Evolutionary conservation across 2,113 vertebrate species (phyloP).

Genomic region (Athene noctua): DNA sequence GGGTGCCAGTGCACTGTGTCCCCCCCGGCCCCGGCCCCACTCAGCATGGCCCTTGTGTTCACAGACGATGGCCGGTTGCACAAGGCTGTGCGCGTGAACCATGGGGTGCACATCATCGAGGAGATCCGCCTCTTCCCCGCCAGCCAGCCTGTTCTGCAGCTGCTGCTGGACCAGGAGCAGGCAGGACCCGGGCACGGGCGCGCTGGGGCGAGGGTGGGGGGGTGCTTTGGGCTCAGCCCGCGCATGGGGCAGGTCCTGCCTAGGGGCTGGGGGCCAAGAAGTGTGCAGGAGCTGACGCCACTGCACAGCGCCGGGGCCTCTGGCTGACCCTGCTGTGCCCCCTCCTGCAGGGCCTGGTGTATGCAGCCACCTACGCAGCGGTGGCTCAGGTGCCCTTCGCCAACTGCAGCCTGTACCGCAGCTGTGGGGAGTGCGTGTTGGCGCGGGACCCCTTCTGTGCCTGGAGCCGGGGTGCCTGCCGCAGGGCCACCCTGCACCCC

Average conservation of each 20-base stretch:
- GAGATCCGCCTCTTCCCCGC: conserved; percentile 83
- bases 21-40: rapidly evolving
- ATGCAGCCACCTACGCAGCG: conserved; percentile 80
- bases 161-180: conserved; percentile 80
- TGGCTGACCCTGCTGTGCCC: rapidly evolving
- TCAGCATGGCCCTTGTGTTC: neutral
- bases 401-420: conserved; percentile 91
- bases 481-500: conserved; percentile 6
- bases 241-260: neutral
- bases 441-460: conserved; percentile 94
- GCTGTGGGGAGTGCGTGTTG: conserved; percentile 92
- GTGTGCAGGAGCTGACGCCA: rapidly evolving
- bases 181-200: neutral
- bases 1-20: rapidly evolving
- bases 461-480: conserved; percentile 82
- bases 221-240: neutral
- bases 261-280: neutral
- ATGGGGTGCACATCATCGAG: conserved; percentile 85
- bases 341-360: conserved; percentile 79
- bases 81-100: conserved; percentile 84
- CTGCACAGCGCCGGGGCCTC: rapidly evolving
- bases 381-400: conserved; percentile 88
- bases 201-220: rapidly evolving
- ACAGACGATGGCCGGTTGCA: conserved; percentile 90
- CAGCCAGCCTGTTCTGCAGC: conserved; percentile 82